These are phyloP conservation scores for Pomacea canaliculata DNA, from an alignment of 2,888 invertebrate genomes.

Conservation along the genomic window DNA sequence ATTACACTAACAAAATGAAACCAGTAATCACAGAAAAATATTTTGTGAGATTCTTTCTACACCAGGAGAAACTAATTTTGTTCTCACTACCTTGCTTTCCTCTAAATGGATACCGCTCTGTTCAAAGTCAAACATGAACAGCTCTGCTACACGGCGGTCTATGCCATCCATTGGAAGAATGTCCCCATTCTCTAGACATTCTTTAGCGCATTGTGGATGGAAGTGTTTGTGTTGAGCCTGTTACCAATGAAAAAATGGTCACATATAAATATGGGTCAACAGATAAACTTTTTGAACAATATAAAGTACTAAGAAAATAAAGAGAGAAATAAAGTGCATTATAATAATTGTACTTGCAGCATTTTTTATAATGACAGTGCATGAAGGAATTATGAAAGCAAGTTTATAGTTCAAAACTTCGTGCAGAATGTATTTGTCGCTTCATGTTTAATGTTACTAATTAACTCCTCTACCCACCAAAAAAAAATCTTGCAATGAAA, in stretches of 20 bases:
- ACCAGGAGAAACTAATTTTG: too few relatives aligned
- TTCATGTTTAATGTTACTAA: too few relatives aligned
- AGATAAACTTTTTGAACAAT: not conserved
- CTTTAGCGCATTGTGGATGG: slow-evolving; percentile 83
- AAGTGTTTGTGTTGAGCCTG: slow-evolving; percentile 90
- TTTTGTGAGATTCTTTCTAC: too few relatives aligned
- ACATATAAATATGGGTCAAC: not conserved
- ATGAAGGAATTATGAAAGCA: too few relatives aligned
- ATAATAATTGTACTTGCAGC: too few relatives aligned
- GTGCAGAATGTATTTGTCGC: too few relatives aligned
- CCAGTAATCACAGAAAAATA: too few relatives aligned
- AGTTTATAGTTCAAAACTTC: too few relatives aligned
- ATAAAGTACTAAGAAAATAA: not conserved
- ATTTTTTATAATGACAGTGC: too few relatives aligned
- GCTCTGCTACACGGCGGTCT: slow-evolving; percentile 86
- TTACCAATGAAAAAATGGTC: slow-evolving; percentile 27
- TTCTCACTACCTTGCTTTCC: slow-evolving; percentile 72
- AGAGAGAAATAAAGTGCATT: not conserved
- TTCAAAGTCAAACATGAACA: slow-evolving; percentile 97
- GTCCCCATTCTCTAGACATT: slow-evolving; percentile 77
- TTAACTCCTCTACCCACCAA: too few relatives aligned
- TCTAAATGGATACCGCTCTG: slow-evolving; percentile 96
- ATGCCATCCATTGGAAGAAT: slow-evolving; percentile 76
- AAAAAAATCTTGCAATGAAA: too few relatives aligned
- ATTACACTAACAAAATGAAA: too few relatives aligned